Percentiles rank a stretch among this genome's conserved stretches.
phyloP scores from a whole-genome alignment of 2,888 invertebrate genomes.

The Hanleya hanleyi region DNA sequence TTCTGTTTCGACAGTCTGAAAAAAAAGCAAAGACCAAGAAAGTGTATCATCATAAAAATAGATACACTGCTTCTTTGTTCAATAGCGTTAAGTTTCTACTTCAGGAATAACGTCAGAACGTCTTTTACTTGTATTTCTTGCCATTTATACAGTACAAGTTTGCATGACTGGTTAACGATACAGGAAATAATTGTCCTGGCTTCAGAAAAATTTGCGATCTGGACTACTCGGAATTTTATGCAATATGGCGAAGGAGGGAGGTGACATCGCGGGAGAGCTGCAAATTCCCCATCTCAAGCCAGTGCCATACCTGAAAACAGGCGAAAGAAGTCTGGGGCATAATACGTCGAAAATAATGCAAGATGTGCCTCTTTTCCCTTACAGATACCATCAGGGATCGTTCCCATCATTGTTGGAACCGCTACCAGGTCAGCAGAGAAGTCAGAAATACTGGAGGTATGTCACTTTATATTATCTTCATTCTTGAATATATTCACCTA shows the following conservation, averaged over 20 bases:
- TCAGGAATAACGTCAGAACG: not conserved
- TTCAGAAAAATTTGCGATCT: no score
- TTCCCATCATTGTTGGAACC: not conserved
- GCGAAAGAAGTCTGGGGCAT: not conserved
- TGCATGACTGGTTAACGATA: no score
- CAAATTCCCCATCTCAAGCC: not conserved
- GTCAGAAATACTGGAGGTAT: constrained; percentile 5
- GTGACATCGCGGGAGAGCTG: not conserved
- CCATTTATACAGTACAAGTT: no score
- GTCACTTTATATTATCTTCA: not conserved
- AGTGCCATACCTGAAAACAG: not conserved
- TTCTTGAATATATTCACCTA: no score
- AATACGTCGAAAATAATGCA: not conserved
- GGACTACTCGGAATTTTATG: no score
- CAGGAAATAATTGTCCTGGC: no score
- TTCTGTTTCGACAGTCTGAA: not conserved
- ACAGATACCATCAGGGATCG: not conserved
- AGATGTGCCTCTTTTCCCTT: constrained; percentile 5
- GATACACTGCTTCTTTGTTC: not conserved
- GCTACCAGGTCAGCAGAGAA: not conserved
- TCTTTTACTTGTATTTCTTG: not conserved
- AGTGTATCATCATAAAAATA: not conserved
- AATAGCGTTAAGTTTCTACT: not conserved
- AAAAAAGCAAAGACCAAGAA: constrained; percentile 4
- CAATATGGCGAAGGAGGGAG: not conserved